Evolutionary conservation across 1,140 invertebrate genomes (phyloP), one percentile per base, ranked within the genome.

Genomic region (Drosophila nigromelanica): DNA sequence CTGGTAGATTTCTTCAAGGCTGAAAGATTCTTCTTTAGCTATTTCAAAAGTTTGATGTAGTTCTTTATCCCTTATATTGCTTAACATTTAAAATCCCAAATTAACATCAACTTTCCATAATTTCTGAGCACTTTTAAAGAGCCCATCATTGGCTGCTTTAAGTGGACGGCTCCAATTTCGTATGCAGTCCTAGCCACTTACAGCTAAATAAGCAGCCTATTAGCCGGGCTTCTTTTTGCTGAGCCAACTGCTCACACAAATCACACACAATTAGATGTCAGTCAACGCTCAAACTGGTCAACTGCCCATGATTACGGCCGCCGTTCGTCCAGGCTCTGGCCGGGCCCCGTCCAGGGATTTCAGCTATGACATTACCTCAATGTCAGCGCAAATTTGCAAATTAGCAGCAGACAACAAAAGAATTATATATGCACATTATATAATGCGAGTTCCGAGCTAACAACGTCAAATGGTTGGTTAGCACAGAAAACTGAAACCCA

Each of bases 401-500:
- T 85, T 72, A 85, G 82, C 59, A 74, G 78, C 69, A 87, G 81
- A 81, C 78, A 85, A 85, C 81, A 87, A 85, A 81, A 71, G 78
- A 81, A 85, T 85, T 85, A 81, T 81, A 80, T 71, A 80, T 86
- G 69, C 70, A 68, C 69, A 81, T 77, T 86, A 83, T 74, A 86
- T 86, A 74, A 83, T 74, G 64, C 51, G 42, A 66, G 15, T 24
- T 11, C 58, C 74, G 64, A 79, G 39, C 63, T 4, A 79, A 56
- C 67, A 54, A 83, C 64, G 66, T 58, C 71, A 85, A 82, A 71
- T 76, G 67, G 43, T 42, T 35, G 67, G 5, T 58, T 18, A 7
- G 37, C 58, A 43, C 2, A 58, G 33, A 21, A 27, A 60, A 14
- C 56, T 43, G 40, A 51, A 68, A 55, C 63, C 77, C 62, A 64